A percentile compares a stretch with the other conserved stretches of the same genome.
phyloP scores from a whole-genome alignment of 2,113 vertebrate genomes.

The Siniperca chuatsi region DNA sequence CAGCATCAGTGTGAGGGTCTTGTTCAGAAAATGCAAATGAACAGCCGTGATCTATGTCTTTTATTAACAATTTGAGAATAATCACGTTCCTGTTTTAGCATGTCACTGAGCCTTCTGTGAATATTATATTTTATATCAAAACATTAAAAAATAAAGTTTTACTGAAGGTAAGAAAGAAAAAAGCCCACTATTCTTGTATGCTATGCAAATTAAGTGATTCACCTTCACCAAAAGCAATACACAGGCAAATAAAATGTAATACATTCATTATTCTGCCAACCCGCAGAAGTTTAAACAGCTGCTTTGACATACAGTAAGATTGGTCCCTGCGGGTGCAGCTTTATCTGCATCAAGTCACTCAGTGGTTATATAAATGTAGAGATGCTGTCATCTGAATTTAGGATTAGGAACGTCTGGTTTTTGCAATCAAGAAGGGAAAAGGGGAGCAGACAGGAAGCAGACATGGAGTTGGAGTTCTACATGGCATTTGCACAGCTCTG shows the following conservation, averaged over 20 bases:
- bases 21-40: conserved; percentile 35
- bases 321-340: conserved; percentile 7
- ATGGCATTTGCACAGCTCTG: conserved; percentile 43
- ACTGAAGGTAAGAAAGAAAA: not conserved
- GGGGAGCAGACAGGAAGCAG: conserved; percentile 46
- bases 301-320: conserved; percentile 1
- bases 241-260: conserved; percentile 27
- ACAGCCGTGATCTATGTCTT: not conserved
- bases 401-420: conserved; percentile 37
- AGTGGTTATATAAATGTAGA: conserved; percentile 18
- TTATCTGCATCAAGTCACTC: conserved; percentile 40
- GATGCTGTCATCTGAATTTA: conserved; percentile 51
- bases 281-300: conserved; percentile 4
- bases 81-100: not conserved
- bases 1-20: conserved; percentile 15
- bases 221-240: conserved; percentile 28
- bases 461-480: conserved; percentile 22
- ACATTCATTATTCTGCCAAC: conserved; percentile 35
- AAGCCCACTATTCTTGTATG: conserved; percentile 25
- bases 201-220: conserved; percentile 47
- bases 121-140: conserved; percentile 4
- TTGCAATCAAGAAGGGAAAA: conserved; percentile 18
- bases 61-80: not conserved
- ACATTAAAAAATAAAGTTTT: conserved; percentile 6
- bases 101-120: not conserved